Base-by-base conservation (phyloP, 2,888 invertebrate genomes). In the Caenorhabditis sp. region DNA sequence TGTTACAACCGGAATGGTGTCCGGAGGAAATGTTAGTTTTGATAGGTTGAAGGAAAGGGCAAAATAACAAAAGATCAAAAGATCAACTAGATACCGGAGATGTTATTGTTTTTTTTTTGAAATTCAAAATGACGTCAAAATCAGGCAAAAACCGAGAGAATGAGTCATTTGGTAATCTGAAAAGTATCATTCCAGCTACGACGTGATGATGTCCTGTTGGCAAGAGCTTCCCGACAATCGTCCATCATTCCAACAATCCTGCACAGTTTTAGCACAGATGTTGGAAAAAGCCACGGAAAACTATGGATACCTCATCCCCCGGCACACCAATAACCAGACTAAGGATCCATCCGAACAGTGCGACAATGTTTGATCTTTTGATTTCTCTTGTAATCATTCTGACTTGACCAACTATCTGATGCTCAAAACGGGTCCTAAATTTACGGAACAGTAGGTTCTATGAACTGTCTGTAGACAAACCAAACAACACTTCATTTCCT, bases 181-280 rank as follows among this genome's bases (percentile, higher is more conserved):
- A n/a, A n/a, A n/a, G n/a, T n/a, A n/a, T n/a, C n/a, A n/a, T 67
- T 89, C 47, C 74, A 89, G 89, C 11, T 89, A 85, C 67, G 72
- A 81, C 1, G 70, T 89, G n/a, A 88, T 89, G 88, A 65, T 47
- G 26, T 55, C 47, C 9, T 87, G 88, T 32, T 89, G 89, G 89
- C 40, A 74, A 62, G 72, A 74, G 24, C 68, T 83, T 2, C 74
- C 88, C 0, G 69, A 40, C 0, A 55, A 85, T 9, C 83, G 89
- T 26, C 88, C 87, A 13, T 67, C 85, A 0, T 89, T 89, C 80
- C 61, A 82, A n/a, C 51, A 86, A 47, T 83, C 87, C 18, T 87
- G 88, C 58, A 35, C 67, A 51, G 28, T 65, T 4, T 47, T 88
- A 1, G 82, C 83, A 11, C 40, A 56, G 18, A 82, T 89, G 60